Conservation (phyloP, 2,113 vertebrate species). For the Prinia subflava region DNA sequence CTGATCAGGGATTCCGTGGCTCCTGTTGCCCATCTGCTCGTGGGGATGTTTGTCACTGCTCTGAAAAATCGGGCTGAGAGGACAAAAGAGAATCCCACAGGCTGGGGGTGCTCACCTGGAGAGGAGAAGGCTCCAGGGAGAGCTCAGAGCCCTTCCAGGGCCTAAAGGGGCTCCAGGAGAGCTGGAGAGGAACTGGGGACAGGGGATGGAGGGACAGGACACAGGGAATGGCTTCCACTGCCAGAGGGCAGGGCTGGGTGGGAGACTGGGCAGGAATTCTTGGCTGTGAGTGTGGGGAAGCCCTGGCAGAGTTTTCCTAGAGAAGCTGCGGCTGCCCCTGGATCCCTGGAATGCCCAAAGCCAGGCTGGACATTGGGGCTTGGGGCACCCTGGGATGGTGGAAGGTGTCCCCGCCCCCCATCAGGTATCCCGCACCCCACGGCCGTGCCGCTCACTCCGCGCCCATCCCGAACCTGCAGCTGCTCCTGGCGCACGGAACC, state of each 20-base stretch:
- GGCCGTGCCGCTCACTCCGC: neutral
- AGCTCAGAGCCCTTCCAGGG: neutral
- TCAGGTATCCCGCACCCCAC: neutral
- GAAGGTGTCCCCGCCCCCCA: neutral
- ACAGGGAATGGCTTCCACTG: neutral
- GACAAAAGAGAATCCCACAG: neutral
- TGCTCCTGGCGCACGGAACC: accelerated
- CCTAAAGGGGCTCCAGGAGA: neutral
- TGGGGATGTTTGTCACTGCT: neutral
- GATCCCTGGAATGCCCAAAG: neutral
- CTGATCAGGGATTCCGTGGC: neutral
- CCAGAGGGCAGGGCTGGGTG: accelerated
- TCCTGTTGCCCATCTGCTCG: neutral
- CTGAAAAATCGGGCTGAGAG: neutral
- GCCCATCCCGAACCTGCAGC: neutral
- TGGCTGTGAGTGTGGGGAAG: accelerated
- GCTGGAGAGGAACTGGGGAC: neutral
- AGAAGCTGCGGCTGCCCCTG: neutral
- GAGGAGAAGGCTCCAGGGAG: neutral
- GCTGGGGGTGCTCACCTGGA: neutral
- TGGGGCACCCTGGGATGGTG: accelerated
- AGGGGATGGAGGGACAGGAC: neutral
- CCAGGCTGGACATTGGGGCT: accelerated
- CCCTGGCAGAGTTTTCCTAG: neutral
- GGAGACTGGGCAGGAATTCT: accelerated